Percentiles rank a stretch among this genome's conserved stretches.
Evolutionary conservation across 2,888 invertebrate genomes (phyloP).

Genomic region (Eristalinus sepulchralis): DNA sequence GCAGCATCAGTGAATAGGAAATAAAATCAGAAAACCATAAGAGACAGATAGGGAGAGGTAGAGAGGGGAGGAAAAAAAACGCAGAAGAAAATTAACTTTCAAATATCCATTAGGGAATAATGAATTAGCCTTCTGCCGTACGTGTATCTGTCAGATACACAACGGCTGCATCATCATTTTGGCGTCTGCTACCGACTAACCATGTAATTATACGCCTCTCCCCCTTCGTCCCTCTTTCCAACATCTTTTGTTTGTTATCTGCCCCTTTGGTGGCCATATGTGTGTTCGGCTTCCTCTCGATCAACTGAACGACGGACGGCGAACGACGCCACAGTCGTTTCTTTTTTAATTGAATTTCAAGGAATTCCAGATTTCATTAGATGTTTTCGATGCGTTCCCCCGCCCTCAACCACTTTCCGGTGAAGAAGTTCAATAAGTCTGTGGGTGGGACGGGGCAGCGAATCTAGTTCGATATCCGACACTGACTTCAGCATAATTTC

Average conservation of each 20-base stretch:
- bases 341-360: constrained; percentile 9
- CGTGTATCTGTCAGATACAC: constrained; percentile 21
- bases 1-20: neutral
- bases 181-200: constrained; percentile 3
- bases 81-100: constrained; percentile 39
- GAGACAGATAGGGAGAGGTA: too few relatives aligned
- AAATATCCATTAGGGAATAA: constrained; percentile 66
- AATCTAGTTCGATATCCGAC: neutral
- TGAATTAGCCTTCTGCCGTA: constrained; percentile 55
- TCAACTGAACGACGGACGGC: neutral
- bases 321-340: neutral
- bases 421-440: neutral
- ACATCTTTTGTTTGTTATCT: constrained; percentile 30
- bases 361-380: neutral
- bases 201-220: constrained; percentile 39
- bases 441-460: neutral
- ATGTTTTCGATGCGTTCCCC: neutral
- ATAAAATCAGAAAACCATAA: neutral
- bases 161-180: neutral
- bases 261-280: constrained; percentile 11
- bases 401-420: neutral
- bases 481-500: neutral
- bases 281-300: neutral
- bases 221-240: neutral
- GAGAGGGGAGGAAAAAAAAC: constrained; percentile 2